Evolutionary conservation across 1,140 invertebrate genomes (phyloP), one percentile per base, ranked within the genome.

Genomic region (Trichogramma pretiosum): DNA sequence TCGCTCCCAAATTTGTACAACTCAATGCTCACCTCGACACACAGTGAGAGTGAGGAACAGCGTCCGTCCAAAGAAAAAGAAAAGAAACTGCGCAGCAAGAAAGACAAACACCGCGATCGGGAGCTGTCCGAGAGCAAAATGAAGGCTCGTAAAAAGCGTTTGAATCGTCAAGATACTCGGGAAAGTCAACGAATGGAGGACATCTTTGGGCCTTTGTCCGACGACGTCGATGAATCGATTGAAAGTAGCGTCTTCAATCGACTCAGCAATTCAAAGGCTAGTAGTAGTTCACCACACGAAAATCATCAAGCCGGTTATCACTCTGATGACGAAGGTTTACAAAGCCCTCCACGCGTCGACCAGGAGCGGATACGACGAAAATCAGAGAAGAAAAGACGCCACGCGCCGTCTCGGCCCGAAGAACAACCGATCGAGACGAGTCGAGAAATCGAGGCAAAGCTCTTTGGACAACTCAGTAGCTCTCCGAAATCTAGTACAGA

Each of bases 191-290:
- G 86, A 60, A 87, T 89, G 83, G 84, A 89, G 65, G 85, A 88
- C 56, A 89, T 90, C 46, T 91, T 90, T 66, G 87, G 87, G 3
- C 84, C 87, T 1, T 71, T 90, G 22, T 89, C 87, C 0, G 88
- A 91, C 52, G 76, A 89, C 49, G 74, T 67, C 4, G 68, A 70
- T 24, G 59, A 63, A 11, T 58, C 57, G 4, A 60, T 60, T 1
- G 56, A 58, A 4, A 63, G 66, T 16, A 61, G 59, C 0, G 68
- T 64, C 38, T 70, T 61, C 45, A 65, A 68, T 26, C 62, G 58
- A 17, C 48, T 62, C 19, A 51, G 46, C 14, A 65, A 55, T 34
- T n/a, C n/a, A n/a, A n/a, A n/a, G n/a, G n/a, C n/a, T n/a, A n/a
- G n/a, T n/a, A n/a, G n/a, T n/a, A n/a, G n/a, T n/a, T 56, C 61